These are phyloP conservation scores for Morpho deidamia DNA, from an alignment of 2,888 invertebrate genomes.

Conservation along the genomic window DNA sequence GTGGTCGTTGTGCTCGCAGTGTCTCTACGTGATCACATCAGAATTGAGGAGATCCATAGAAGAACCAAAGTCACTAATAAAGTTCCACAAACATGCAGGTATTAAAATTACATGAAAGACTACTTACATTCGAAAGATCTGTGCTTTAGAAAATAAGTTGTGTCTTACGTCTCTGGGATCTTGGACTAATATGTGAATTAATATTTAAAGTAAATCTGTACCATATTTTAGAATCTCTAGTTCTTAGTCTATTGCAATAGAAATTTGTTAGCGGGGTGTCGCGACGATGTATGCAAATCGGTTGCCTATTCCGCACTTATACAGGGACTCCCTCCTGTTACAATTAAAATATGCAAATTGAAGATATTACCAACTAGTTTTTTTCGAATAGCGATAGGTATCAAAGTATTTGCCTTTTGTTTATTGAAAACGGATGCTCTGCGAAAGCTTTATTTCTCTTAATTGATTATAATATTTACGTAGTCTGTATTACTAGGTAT, in stretches of 20 bases:
- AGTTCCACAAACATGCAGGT: too few species aligned
- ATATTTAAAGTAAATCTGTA: neutral
- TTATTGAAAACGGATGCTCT: slow-evolving; percentile 13
- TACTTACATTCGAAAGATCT: too few species aligned
- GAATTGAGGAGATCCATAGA: too few species aligned
- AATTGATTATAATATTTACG: too few species aligned
- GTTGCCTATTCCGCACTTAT: slow-evolving; percentile 62
- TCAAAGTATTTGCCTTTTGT: slow-evolving; percentile 15
- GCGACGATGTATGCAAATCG: slow-evolving; percentile 60
- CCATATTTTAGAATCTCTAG: neutral
- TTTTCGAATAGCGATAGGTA: slow-evolving; percentile 57
- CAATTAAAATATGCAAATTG: slow-evolving; percentile 78
- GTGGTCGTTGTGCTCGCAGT: too few species aligned
- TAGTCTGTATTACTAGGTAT: too few species aligned
- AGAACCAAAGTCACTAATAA: too few species aligned
- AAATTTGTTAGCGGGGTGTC: slow-evolving; percentile 16
- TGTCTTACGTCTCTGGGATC: too few species aligned
- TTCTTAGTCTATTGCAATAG: slow-evolving; percentile 9
- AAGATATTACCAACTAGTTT: slow-evolving; percentile 72
- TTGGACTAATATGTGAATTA: too few species aligned
- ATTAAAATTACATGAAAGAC: too few species aligned
- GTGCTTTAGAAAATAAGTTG: too few species aligned
- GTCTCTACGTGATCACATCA: too few species aligned
- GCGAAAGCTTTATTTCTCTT: neutral
- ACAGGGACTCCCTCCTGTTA: slow-evolving; percentile 53